These are phyloP conservation scores for Archaeoteleia sp. DNA, from an alignment of 2,888 invertebrate genomes.

Conservation along the genomic window DNA sequence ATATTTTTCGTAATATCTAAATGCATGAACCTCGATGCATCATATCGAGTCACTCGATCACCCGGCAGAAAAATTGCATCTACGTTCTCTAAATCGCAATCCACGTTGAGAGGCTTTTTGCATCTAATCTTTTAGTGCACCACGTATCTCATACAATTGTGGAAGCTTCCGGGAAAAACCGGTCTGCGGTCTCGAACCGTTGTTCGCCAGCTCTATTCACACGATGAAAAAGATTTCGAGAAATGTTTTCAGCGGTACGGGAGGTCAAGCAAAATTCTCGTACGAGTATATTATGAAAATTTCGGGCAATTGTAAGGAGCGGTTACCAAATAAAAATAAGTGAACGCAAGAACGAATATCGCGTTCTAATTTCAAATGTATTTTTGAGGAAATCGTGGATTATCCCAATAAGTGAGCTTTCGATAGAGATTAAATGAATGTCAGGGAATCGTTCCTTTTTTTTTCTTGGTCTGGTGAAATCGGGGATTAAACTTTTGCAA, in stretches of 20 bases:
- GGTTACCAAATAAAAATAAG: not conserved
- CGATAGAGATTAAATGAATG: constrained; percentile 14
- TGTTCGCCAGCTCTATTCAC: constrained; percentile 10
- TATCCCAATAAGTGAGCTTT: constrained; percentile 4
- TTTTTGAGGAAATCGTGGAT: constrained; percentile 7
- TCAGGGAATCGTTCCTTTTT: constrained; percentile 3
- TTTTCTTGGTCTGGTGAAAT: constrained; percentile 42
- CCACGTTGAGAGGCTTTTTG: constrained; percentile 21
- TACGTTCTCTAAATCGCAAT: constrained; percentile 17
- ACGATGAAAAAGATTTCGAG: constrained; percentile 9
- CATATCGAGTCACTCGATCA: constrained; percentile 2
- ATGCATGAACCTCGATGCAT: too few species aligned
- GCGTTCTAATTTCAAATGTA: not conserved
- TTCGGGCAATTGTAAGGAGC: not conserved
- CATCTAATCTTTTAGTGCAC: constrained; percentile 19
- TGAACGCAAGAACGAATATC: not conserved
- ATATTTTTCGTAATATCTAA: too few species aligned
- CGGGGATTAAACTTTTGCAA: constrained; percentile 63
- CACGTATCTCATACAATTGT: constrained; percentile 9
- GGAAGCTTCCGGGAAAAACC: constrained; percentile 8
- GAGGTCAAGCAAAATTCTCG: constrained; percentile 3
- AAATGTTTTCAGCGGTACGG: constrained; percentile 14
- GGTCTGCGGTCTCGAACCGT: constrained; percentile 8
- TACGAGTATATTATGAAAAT: constrained; percentile 7
- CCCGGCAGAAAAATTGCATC: constrained; percentile 6